phyloP scores from a whole-genome alignment of 2,113 vertebrate species.

The Nothoprocta pentlandii region DNA sequence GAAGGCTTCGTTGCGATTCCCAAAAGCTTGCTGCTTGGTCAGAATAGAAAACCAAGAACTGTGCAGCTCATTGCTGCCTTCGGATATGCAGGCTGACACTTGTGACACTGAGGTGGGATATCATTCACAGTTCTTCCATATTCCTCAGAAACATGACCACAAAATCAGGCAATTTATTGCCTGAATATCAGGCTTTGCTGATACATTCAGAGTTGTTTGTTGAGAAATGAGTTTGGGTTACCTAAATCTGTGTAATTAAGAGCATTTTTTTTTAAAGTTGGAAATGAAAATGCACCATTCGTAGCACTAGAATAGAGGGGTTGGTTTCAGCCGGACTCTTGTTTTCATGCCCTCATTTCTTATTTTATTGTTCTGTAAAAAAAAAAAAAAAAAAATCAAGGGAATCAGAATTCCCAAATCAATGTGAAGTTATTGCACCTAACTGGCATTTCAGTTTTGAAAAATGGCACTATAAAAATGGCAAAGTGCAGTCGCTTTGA shows the following conservation, averaged over 20 bases:
- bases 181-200: neutral
- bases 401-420: conserved; percentile 12
- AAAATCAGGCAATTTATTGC: neutral
- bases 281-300: neutral
- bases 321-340: neutral
- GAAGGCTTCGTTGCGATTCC: neutral
- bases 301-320: neutral
- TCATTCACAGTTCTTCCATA: neutral
- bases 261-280: neutral
- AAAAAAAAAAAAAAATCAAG: neutral
- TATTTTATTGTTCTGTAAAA: neutral
- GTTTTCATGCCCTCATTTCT: neutral
- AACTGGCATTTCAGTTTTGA: conserved; percentile 3
- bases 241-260: neutral
- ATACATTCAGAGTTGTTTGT: neutral
- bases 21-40: neutral
- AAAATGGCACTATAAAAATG: conserved; percentile 23
- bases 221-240: neutral
- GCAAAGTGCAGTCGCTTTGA: neutral
- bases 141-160: neutral
- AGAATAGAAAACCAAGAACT: neutral
- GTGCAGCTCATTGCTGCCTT: neutral
- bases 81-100: neutral
- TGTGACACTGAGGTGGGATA: neutral
- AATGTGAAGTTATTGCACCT: neutral